Percentiles rank a stretch among this genome's conserved stretches.
phyloP scores from a whole-genome alignment of 2,113 vertebrate species.

The Eclectus roratus region DNA sequence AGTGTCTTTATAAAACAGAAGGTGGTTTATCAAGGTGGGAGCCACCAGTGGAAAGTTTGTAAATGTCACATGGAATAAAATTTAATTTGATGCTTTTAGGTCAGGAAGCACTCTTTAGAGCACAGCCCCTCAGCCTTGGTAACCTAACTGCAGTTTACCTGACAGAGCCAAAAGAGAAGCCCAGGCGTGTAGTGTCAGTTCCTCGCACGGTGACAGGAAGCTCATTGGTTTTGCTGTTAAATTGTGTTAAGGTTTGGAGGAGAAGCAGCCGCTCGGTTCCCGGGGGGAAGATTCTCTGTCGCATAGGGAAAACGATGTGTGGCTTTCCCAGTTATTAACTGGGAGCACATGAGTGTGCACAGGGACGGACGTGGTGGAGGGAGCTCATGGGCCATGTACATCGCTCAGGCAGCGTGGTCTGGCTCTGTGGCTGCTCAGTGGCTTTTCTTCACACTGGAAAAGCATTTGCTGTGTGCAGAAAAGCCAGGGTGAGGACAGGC shows the following conservation, averaged over 20 bases:
- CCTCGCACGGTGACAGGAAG: slow-evolving; percentile 28
- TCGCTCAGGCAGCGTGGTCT: rapidly evolving
- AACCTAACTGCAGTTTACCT: not conserved
- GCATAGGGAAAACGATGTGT: not conserved
- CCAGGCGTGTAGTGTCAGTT: slow-evolving; percentile 44
- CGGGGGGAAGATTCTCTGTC: not conserved
- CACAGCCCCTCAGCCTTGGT: not conserved
- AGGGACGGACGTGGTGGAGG: not conserved
- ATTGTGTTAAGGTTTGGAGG: slow-evolving; percentile 43
- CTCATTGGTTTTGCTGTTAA: slow-evolving; percentile 59
- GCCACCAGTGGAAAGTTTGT: not conserved
- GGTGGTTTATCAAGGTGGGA: not conserved
- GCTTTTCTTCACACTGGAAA: not conserved
- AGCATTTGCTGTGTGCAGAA: not conserved
- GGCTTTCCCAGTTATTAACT: not conserved
- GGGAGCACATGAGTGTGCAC: not conserved
- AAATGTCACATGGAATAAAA: slow-evolving; percentile 15
- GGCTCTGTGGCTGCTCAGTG: not conserved
- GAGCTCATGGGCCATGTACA: rapidly evolving
- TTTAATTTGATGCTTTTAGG: not conserved
- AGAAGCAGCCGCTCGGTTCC: not conserved
- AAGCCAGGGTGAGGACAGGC: not conserved
- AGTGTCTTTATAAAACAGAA: not conserved
- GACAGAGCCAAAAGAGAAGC: slow-evolving; percentile 1
- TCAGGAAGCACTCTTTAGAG: not conserved